These are phyloP conservation scores for Dryocosmus kuriphilus DNA, from an alignment of 2,888 invertebrate species.

Conservation along the genomic window DNA sequence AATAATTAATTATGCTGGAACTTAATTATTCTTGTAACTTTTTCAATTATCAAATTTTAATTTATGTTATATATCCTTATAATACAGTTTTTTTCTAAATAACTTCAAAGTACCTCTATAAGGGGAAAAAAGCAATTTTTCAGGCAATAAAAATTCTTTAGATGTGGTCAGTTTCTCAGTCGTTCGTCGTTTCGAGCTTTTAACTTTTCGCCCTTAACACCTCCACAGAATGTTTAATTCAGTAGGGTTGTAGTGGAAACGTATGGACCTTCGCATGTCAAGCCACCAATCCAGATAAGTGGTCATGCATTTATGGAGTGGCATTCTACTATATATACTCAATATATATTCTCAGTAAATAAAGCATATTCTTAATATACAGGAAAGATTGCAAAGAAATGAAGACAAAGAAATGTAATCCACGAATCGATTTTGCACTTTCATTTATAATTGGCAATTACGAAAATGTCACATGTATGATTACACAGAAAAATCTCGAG, in stretches of 20 bases:
- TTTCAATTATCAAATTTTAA: too few relatives aligned
- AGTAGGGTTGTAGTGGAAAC: conserved; percentile 66
- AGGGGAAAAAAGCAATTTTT: conserved; percentile 29
- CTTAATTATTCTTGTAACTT: too few relatives aligned
- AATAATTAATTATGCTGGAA: too few relatives aligned
- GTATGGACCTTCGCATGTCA: conserved; percentile 69
- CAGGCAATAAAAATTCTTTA: conserved; percentile 3
- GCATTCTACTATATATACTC: conserved; percentile 36
- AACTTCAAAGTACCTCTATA: background rate
- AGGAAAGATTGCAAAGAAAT: too few relatives aligned
- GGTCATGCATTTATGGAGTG: conserved; percentile 77
- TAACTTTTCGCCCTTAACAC: conserved; percentile 63
- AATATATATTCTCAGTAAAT: background rate
- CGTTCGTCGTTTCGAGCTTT: conserved; percentile 69
- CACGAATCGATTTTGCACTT: background rate
- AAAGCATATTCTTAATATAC: background rate
- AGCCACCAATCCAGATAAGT: conserved; percentile 76
- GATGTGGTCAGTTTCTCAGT: conserved; percentile 45
- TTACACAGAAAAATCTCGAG: too few relatives aligned
- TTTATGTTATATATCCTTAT: too few relatives aligned
- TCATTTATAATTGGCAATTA: background rate
- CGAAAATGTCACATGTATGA: background rate
- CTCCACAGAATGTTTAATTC: conserved; percentile 73
- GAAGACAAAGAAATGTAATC: too few relatives aligned
- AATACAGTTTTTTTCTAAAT: background rate